These are phyloP conservation scores for Hypolimnas misippus DNA, from an alignment of 2,888 invertebrate genomes.

Conservation along the genomic window DNA sequence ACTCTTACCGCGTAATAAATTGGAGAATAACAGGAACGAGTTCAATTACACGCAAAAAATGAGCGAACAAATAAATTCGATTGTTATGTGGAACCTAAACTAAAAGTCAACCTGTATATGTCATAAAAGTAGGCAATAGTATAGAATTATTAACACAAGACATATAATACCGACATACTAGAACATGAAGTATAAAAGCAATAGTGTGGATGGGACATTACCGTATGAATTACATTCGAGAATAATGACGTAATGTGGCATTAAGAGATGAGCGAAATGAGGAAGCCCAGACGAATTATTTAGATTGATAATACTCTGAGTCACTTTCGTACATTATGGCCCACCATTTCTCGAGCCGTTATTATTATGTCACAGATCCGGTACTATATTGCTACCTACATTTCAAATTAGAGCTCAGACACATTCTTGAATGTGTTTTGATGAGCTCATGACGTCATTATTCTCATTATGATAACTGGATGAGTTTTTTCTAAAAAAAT, in stretches of 20 bases:
- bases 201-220: neutral
- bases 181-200: neutral
- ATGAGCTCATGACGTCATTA: neutral
- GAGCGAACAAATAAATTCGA: too few relatives aligned
- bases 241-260: slow-evolving; percentile 33
- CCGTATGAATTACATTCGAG: slow-evolving; percentile 15
- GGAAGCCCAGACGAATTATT: slow-evolving; percentile 34
- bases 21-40: too few relatives aligned
- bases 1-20: too few relatives aligned
- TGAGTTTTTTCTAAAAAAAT: neutral
- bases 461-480: neutral
- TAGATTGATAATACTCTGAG: slow-evolving; percentile 34
- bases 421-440: neutral
- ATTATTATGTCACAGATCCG: slow-evolving; percentile 22
- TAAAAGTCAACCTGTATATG: too few relatives aligned
- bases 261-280: slow-evolving; percentile 26
- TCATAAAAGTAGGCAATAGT: too few relatives aligned
- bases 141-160: neutral
- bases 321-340: slow-evolving; percentile 30
- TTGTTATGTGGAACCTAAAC: too few relatives aligned
- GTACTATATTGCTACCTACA: slow-evolving; percentile 22
- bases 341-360: slow-evolving; percentile 12
- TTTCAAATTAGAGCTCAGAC: slow-evolving; percentile 15
- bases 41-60: too few relatives aligned
- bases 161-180: neutral